Evolutionary conservation across 2,797 vertebrate genomes (phyloP).

Genomic region (Cottoperca gobio): DNA sequence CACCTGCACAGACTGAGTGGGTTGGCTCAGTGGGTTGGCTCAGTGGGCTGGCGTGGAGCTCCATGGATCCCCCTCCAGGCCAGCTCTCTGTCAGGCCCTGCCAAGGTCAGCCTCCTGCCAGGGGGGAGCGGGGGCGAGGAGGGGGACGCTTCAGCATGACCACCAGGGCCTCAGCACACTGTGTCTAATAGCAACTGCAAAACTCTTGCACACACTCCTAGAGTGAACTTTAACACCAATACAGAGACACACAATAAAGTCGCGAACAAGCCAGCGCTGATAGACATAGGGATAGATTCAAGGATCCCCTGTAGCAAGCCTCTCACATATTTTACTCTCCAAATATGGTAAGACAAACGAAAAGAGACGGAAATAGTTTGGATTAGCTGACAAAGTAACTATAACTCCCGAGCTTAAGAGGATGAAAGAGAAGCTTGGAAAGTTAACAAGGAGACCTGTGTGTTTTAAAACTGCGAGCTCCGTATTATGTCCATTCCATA

Average conservation of each 20-base stretch:
- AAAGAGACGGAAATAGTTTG: conserved; percentile 51
- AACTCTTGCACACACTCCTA: conserved; percentile 50
- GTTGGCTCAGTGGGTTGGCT: conserved; percentile 75
- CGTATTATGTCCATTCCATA: conserved; percentile 68
- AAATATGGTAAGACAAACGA: conserved; percentile 39
- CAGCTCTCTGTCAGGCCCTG: conserved; percentile 83
- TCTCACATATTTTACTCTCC: conserved; percentile 17
- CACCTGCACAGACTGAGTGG: conserved; percentile 86
- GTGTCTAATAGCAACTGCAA: conserved; percentile 88
- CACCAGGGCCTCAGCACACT: conserved; percentile 75
- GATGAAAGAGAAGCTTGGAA: conserved; percentile 67
- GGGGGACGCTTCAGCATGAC: conserved; percentile 76
- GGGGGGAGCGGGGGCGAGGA: conserved; percentile 56
- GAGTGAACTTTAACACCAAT: conserved; percentile 69
- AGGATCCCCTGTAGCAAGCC: not conserved
- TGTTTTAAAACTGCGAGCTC: conserved; percentile 65
- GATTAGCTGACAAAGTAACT: conserved; percentile 61
- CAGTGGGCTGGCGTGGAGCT: conserved; percentile 79
- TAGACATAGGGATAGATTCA: conserved; percentile 20
- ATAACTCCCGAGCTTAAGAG: conserved; percentile 50
- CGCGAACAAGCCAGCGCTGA: conserved; percentile 26
- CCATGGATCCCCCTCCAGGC: conserved; percentile 81
- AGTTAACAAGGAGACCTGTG: conserved; percentile 78
- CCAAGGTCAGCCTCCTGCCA: conserved; percentile 86
- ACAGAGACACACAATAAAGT: conserved; percentile 34